These are phyloP conservation scores for Spinibarbus caldwelli DNA, from an alignment of 2,797 vertebrate species.

Conservation along the genomic window DNA sequence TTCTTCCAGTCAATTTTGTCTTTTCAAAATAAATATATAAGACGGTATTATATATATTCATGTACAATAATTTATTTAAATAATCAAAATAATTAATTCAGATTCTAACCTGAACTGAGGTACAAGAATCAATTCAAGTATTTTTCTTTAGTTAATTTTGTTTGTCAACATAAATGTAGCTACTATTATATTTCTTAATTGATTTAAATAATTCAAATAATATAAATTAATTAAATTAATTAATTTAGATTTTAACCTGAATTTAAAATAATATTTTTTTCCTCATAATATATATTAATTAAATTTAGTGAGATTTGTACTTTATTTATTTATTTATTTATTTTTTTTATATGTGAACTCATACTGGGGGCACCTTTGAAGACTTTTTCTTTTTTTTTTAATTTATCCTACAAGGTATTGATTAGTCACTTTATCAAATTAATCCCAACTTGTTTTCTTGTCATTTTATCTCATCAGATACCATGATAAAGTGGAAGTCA, in stretches of 20 bases:
- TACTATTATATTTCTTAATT: not conserved
- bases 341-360: too few species aligned
- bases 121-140: not conserved
- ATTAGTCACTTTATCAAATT: not conserved
- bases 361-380: not conserved
- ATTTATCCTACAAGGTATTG: not conserved
- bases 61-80: not conserved
- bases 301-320: not conserved
- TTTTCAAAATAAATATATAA: not conserved
- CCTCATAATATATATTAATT: not conserved
- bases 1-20: not conserved
- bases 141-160: not conserved
- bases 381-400: too few species aligned
- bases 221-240: too few species aligned
- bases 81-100: not conserved
- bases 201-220: not conserved
- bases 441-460: not conserved
- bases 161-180: too few species aligned
- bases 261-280: not conserved
- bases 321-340: not conserved
- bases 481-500: slow-evolving; percentile 92
- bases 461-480: slow-evolving; percentile 78
- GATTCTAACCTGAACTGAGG: not conserved
- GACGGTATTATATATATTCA: not conserved
- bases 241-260: too few species aligned